Evolutionary conservation across 2,888 invertebrate genomes (phyloP), one percentile per base, ranked within the genome.

Genomic region (Cosmopolites sordidus): DNA sequence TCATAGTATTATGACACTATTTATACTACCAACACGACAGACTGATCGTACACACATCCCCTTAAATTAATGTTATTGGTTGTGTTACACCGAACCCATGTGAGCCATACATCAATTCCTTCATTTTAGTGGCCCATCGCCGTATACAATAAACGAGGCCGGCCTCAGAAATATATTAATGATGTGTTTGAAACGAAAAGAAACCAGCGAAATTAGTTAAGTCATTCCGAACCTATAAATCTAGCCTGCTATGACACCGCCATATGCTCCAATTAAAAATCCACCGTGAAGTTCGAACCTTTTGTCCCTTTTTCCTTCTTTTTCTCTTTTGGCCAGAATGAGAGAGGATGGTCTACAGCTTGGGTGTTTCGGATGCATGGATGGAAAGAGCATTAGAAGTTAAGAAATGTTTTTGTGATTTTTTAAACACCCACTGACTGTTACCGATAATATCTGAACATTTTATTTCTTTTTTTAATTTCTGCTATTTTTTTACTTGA

Each of bases 231-330:
- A 51, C 40, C 54, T 45, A 57, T 57, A 57, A 57, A 57, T 57
- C 57, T 54, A 54, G 46, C 42, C 57, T 62, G 64, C 64, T 66
- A 66, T 67, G 68, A 67, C 69, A 64, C 62, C 66, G 64, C 66
- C 69, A 66, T 68, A 68, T 68, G 68, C 69, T 66, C 69, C 66
- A 69, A 69, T 69, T 69, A 69, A 69, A 68, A 65, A 60, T 56
- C 55, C 62, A 63, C 62, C 50, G 54, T 57, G 53, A 54, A 54
- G 57, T 57, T 54, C 22, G 22, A 22, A 22, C 22, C 12, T 33
- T 33, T 33, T 11, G 33, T 33, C 33, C n/a, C 12, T 33, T 33
- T 12, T 33, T 33, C 12, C 11, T 33, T n/a, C 8, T 33, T 33
- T 12, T 12, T 33, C 33, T 33, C 12, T n/a, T 33, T 8, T 3